Evolutionary conservation across 2,888 invertebrate species (phyloP).

Genomic region (Argyra leucocephala): DNA sequence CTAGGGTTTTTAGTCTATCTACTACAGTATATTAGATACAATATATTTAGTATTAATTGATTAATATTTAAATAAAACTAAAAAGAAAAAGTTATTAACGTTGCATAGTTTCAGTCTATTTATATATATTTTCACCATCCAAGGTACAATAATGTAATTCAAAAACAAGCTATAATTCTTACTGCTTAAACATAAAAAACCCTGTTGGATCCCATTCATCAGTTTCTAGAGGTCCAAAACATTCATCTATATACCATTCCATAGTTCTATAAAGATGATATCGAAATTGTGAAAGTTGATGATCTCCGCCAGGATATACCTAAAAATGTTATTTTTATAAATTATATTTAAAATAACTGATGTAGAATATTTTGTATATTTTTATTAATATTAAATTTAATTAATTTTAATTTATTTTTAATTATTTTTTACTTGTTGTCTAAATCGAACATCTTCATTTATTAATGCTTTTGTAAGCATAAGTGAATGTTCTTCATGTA

Average conservation of each 20-base stretch:
- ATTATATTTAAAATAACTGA: too few species aligned
- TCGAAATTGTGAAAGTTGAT: slow-evolving; percentile 60
- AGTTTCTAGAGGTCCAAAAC: slow-evolving; percentile 62
- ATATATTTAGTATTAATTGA: too few species aligned
- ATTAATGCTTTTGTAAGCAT: slow-evolving; percentile 74
- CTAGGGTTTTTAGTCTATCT: too few species aligned
- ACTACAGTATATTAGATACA: too few species aligned
- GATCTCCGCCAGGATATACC: slow-evolving; percentile 83
- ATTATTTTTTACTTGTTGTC: slow-evolving; percentile 57
- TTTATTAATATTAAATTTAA: too few species aligned
- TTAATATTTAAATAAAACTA: too few species aligned
- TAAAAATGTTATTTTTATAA: slow-evolving; percentile 37
- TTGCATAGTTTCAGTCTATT: neutral
- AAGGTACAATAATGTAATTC: neutral
- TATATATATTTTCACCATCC: neutral
- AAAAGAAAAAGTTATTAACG: neutral
- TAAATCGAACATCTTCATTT: slow-evolving; percentile 70
- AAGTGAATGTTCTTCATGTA: slow-evolving; percentile 81
- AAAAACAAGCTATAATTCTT: slow-evolving; percentile 23
- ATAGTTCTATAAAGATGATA: slow-evolving; percentile 74
- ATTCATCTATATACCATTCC: slow-evolving; percentile 78
- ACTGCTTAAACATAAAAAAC: slow-evolving; percentile 44
- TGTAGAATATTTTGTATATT: too few species aligned
- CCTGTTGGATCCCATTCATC: slow-evolving; percentile 60
- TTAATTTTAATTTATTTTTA: too few species aligned